Evolutionary conservation across 2,113 vertebrate species (phyloP), one percentile per base, ranked within the genome.

Genomic region (Alethe castanea): DNA sequence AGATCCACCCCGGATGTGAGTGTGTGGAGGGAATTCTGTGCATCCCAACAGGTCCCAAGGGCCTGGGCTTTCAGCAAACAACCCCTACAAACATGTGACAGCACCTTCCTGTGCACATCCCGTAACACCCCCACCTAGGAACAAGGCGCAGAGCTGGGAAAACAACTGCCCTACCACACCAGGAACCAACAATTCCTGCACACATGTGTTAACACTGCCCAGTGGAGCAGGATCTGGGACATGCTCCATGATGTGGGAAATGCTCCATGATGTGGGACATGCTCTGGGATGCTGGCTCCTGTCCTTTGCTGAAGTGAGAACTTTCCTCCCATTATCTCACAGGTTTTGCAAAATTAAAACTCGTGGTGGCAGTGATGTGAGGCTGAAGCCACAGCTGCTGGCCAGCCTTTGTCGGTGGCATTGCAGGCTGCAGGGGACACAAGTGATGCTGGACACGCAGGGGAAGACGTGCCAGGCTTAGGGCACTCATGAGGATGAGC

Each of bases 1-100:
- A 83, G 88, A 86, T 83, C 92, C 96, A 92, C 92, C 96, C 94
- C 93, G 95, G 96, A 96, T 26, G 20, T 88, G 82, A 92, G 76
- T 56, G 36, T 1, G 0, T 70, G 76, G 64, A 95, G 90, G 71
- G 76, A 95, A 94, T 83, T 74, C 86, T 47, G 54, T 36, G 31
- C 74, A 81, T 66, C 95, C 62, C n/a, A 11, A 53, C 31, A 60
- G 78, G 22, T 60, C 91, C 61, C 57, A 33, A 50, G 38, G 89
- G 78, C 47, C 35, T 1, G 0, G n/a, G 57, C 57, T 62, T 69
- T 33, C 50, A 70, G 67, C 81, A 90, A 92, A 66, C 84, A 82
- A 53, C 36, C 53, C 70, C 79, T 38, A 40, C 17, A 62, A 70
- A 62, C 47, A 62, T 6, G 22, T 1, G 0, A 36, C 3, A 7